Base-by-base conservation (phyloP, 2,888 invertebrate species). In the Sicus ferrugineus region DNA sequence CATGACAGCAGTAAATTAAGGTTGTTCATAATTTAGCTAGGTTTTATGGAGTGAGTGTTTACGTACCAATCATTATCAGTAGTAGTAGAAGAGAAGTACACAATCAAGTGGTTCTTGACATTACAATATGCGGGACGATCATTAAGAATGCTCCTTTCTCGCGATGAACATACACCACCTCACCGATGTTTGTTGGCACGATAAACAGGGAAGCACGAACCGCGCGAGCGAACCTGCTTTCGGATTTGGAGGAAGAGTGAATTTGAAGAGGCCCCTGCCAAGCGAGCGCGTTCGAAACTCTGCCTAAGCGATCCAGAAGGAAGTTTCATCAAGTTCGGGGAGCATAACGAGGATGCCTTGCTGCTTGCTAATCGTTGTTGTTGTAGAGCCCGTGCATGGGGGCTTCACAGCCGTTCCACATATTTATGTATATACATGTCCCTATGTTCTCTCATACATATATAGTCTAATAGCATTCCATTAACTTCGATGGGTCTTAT, bases 81-180 rank as follows among this genome's bases (percentile, higher is more conserved):
- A n/a, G n/a, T n/a, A n/a, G n/a, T n/a, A n/a, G n/a, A n/a, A n/a
- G n/a, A n/a, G n/a, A n/a, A n/a, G n/a, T n/a, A n/a, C n/a, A n/a
- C n/a, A n/a, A n/a, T n/a, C n/a, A n/a, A n/a, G n/a, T n/a, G n/a
- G 67, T 48, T 48, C 59, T 58, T 3, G 14, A 66, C 76, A 77
- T 80, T 78, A 80, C 79, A 78, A 79, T 78, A 78, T 78, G 75
- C 74, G 68, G 68, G 76, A 80, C 78, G 80, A 78, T 79, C 78
- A 80, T 80, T 78, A 76, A 77, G 77, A 76, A 73, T 73, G 65
- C 48, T 52, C 59, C 34, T 65, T 58, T 58, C 59, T 67, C 58
- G 21, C 46, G 19, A 52, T 59, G 23, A 14, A 59, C 46, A 59
- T 21, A 19, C 61, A 34, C 21, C 14, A 21, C n/a, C 71, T 71